Conservation (phyloP, 2,888 invertebrate species). For the Acrobasis consociella region DNA sequence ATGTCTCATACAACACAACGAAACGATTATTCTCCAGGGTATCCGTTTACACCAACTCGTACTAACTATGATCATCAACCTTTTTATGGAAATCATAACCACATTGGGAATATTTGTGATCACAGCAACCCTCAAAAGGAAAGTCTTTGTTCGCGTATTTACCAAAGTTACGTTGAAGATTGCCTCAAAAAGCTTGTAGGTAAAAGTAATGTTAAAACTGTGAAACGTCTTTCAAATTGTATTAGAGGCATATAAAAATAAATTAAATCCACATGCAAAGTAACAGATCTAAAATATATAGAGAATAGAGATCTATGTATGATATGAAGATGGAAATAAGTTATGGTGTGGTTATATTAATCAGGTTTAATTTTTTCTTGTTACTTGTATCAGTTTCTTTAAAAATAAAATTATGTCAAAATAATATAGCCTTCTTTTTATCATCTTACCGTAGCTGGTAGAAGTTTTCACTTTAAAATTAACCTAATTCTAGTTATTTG, state of each 20-base stretch:
- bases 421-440: background rate
- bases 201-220: background rate
- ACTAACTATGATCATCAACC: background rate
- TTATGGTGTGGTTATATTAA: background rate
- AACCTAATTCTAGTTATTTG: no score
- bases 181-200: background rate
- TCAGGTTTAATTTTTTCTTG: no score
- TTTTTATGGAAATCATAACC: background rate
- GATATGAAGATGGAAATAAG: no score
- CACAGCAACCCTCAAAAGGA: background rate
- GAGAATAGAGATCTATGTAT: no score
- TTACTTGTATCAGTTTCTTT: background rate
- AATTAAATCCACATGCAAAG: background rate
- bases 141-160: slow-evolving; percentile 1
- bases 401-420: background rate
- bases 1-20: background rate
- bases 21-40: background rate
- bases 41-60: background rate
- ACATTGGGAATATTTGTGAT: background rate
- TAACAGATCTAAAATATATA: no score
- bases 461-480: background rate
- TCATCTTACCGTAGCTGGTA: no score
- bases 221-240: background rate
- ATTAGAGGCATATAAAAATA: background rate
- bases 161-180: slow-evolving; percentile 11